Base-by-base conservation (phyloP, 2,888 invertebrate genomes). In the Lissocephala sabroskyi region DNA sequence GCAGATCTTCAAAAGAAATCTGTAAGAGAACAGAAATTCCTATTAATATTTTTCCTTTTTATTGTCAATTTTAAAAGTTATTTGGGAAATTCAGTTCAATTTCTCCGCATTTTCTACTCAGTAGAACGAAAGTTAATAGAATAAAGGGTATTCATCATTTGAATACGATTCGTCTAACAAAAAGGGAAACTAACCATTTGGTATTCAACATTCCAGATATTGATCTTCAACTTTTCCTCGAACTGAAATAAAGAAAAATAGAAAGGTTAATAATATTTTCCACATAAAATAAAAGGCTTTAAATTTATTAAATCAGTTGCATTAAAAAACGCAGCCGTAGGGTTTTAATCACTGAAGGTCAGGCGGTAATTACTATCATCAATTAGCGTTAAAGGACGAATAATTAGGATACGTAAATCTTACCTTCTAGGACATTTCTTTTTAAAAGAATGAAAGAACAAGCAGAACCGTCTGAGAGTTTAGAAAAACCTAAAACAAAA, bases 71-170 rank as follows among this genome's bases (percentile, higher is more conserved):
- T n/a, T n/a, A n/a, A n/a, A n/a, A n/a, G n/a, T 46, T 4, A 7
- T 11, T 41, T 40, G n/a, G 14, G 3, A 41, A 3, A 17, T 9
- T 71, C 74, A 71, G 71, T 37, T 54, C 45, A 17, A 40, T 52
- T 52, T 55, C 45, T 70, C 71, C 74, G 74, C 71, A 71, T 59
- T 58, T 49, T 59, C 46, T 41, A 29, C 74, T 74, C 74, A 65
- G 71, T 70, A 71, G 71, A 71, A 71, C 71, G 74, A 71, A 71
- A 71, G 71, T 71, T 71, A 71, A 47, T 18, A 59, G 63, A 58
- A 56, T 58, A 46, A 56, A 58, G 45, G 39, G 52, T 70, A 47
- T 53, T 74, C 71, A 71, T 71, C 74, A 71, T 37, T 23, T 23
- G 7, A 23, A 23, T 7, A n/a, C 23, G 7, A 23, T 23, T 23